These are phyloP conservation scores for Anas acuta DNA, from an alignment of 2,797 vertebrate species.

Conservation along the genomic window DNA sequence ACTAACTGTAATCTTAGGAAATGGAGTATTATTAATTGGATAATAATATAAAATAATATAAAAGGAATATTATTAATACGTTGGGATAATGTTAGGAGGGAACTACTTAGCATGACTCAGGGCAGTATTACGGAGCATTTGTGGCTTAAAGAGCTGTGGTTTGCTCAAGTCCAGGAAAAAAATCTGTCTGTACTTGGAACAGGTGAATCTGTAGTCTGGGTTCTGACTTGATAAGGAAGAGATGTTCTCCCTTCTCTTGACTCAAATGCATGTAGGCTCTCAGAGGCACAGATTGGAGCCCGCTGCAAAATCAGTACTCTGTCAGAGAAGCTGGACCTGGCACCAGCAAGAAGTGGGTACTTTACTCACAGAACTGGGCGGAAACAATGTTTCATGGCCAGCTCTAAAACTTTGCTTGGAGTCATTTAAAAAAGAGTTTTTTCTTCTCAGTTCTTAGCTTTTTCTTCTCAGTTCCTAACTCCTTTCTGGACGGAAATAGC, in stretches of 20 bases:
- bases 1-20: neutral
- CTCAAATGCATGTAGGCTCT: neutral
- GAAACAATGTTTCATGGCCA: neutral
- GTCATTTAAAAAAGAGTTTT: neutral
- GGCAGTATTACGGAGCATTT: neutral
- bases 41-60: neutral
- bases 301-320: neutral
- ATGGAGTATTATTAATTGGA: neutral
- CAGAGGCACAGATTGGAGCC: too few relatives aligned
- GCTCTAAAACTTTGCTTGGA: neutral
- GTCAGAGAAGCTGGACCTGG: neutral
- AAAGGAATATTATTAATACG: neutral
- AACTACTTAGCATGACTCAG: neutral
- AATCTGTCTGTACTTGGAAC: neutral
- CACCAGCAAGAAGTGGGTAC: neutral
- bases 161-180: neutral
- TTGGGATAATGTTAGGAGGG: neutral
- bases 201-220: neutral
- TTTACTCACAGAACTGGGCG: neutral
- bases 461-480: neutral
- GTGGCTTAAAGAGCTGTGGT: neutral
- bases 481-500: neutral
- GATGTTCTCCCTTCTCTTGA: neutral
- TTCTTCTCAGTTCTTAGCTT: neutral
- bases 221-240: neutral